These are phyloP conservation scores for Halyomorpha halys DNA, from an alignment of 1,140 invertebrate genomes.

Conservation along the genomic window DNA sequence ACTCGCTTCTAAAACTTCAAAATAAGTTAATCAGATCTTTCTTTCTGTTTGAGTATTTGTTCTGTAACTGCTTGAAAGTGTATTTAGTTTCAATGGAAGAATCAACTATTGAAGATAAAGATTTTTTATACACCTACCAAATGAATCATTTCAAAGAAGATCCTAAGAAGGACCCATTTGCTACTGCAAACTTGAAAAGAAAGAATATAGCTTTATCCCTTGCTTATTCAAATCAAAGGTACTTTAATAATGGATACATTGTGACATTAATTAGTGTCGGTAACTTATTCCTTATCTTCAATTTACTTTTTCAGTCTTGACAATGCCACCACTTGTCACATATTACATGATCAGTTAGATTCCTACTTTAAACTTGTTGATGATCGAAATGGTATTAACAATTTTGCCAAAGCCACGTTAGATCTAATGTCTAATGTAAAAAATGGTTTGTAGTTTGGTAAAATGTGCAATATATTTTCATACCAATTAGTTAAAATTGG, in stretches of 20 bases:
- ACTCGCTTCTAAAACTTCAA: no score
- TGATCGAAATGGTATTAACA: constrained; percentile 16
- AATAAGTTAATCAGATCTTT: no score
- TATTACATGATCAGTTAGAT: constrained; percentile 14
- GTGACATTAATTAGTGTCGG: neutral
- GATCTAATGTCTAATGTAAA: constrained; percentile 10
- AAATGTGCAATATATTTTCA: neutral
- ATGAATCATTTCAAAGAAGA: constrained; percentile 3
- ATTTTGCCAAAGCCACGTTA: constrained; percentile 14
- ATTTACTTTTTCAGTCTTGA: neutral
- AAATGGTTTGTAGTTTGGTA: constrained; percentile 1
- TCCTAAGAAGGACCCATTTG: neutral
- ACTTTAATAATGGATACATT: neutral
- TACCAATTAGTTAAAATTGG: neutral
- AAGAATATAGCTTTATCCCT: constrained; percentile 3
- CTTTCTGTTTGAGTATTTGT: no score
- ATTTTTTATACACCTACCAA: constrained; percentile 9
- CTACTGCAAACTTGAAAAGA: constrained; percentile 1
- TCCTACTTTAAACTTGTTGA: constrained; percentile 9
- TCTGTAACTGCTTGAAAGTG: no score
- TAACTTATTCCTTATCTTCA: neutral
- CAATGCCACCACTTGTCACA: constrained; percentile 6
- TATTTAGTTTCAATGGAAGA: no score
- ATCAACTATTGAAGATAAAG: neutral
- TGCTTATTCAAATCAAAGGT: neutral